A percentile compares a stretch with the other conserved stretches of the same genome.
phyloP scores from a whole-genome alignment of 2,888 invertebrate species.

The Nomada ruficornis region DNA sequence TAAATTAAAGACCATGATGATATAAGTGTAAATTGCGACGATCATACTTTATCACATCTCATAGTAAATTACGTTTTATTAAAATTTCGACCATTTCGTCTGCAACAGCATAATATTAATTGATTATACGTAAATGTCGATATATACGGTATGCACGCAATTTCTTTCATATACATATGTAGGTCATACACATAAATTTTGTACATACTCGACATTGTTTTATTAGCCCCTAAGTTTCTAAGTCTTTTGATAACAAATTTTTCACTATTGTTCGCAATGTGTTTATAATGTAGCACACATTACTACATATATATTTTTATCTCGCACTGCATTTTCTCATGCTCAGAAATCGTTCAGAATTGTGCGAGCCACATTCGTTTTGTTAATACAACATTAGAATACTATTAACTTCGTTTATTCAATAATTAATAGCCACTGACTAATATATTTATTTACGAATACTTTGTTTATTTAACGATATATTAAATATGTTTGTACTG shows the following conservation, averaged over 20 bases:
- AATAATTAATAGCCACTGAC: neutral
- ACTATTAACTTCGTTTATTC: neutral
- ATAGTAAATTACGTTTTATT: too few species aligned
- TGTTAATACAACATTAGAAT: neutral
- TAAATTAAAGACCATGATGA: too few species aligned
- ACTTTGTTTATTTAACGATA: neutral
- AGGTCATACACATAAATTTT: too few species aligned
- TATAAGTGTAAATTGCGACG: too few species aligned
- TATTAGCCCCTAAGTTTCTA: neutral
- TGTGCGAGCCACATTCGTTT: neutral
- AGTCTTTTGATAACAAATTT: neutral
- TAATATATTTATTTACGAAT: neutral
- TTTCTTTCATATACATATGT: neutral
- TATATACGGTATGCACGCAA: neutral
- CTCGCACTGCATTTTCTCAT: too few species aligned
- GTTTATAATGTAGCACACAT: neutral
- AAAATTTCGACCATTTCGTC: too few species aligned
- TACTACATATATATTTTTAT: too few species aligned
- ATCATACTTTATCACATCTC: too few species aligned
- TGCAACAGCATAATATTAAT: neutral
- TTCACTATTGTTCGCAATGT: neutral
- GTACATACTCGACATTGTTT: too few species aligned
- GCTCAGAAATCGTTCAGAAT: too few species aligned
- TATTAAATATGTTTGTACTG: neutral
- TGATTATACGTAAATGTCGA: slow-evolving; percentile 8